Conservation (phyloP, 2,113 vertebrate species). For the Perca fluviatilis region DNA sequence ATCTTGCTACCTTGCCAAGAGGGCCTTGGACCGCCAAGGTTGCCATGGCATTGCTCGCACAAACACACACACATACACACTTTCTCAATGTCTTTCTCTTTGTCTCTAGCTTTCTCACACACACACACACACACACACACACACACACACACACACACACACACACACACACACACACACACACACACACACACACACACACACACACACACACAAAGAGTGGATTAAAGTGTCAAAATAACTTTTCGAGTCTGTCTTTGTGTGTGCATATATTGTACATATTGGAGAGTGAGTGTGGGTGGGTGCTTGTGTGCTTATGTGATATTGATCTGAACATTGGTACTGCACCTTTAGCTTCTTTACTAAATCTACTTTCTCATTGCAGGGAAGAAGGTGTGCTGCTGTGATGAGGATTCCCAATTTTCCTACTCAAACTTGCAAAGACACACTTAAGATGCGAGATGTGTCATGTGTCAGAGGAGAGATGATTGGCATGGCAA, state of each 20-base stretch:
- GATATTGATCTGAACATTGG: slow-evolving; percentile 19
- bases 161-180: neutral
- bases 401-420: neutral
- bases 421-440: neutral
- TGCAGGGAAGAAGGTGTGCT: neutral
- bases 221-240: slow-evolving; percentile 68
- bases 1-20: slow-evolving; percentile 66
- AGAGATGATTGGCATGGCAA: neutral
- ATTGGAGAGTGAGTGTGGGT: neutral
- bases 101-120: neutral
- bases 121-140: slow-evolving; percentile 12
- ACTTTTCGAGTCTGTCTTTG: slow-evolving; percentile 35
- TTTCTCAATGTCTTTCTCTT: slow-evolving; percentile 7
- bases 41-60: slow-evolving; percentile 69
- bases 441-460: neutral
- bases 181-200: slow-evolving; percentile 48
- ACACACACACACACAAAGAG: neutral
- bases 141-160: slow-evolving; percentile 17
- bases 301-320: neutral
- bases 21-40: slow-evolving; percentile 70
- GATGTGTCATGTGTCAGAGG: neutral
- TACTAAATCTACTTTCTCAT: neutral
- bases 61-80: slow-evolving; percentile 37
- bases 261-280: neutral
- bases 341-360: slow-evolving; percentile 20